Evolutionary conservation across 1,140 invertebrate genomes (phyloP).

Genomic region (Choristoneura fumiferana): DNA sequence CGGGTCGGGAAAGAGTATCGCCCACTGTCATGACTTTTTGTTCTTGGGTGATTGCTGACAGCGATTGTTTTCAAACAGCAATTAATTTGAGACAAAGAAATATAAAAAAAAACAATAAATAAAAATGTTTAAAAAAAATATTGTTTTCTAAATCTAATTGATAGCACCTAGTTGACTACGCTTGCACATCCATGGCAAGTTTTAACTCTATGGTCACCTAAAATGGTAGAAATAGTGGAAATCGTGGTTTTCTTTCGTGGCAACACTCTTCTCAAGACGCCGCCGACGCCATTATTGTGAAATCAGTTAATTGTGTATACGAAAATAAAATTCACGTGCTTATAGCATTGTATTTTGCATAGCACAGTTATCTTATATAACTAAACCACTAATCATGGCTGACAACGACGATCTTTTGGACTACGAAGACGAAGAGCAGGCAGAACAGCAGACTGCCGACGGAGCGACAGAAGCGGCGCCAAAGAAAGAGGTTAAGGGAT

Average conservation of each 20-base stretch:
- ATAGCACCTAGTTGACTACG: too few species aligned
- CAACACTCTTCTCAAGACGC: constrained; percentile 29
- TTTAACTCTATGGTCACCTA: too few species aligned
- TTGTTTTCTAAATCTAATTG: too few species aligned
- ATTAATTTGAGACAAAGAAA: too few species aligned
- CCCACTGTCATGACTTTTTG: too few species aligned
- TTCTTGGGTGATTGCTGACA: too few species aligned
- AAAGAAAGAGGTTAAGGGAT: constrained; percentile 96
- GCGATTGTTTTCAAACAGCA: too few species aligned
- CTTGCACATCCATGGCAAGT: too few species aligned
- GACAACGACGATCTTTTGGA: constrained; percentile 96
- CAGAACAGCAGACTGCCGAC: constrained; percentile 86
- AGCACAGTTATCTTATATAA: constrained; percentile 27
- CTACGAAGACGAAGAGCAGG: constrained; percentile 95
- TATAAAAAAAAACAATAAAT: too few species aligned
- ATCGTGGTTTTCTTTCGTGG: background rate
- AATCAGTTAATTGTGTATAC: constrained; percentile 35
- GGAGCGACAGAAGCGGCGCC: constrained; percentile 85
- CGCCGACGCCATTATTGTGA: constrained; percentile 63
- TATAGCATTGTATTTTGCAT: constrained; percentile 20
- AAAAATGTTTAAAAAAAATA: too few species aligned
- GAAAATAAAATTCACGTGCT: constrained; percentile 62
- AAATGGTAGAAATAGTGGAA: background rate
- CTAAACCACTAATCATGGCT: constrained; percentile 82
- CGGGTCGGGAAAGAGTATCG: too few species aligned